A percentile compares a stretch with the other conserved stretches of the same genome.
phyloP scores from a whole-genome alignment of 2,888 invertebrate species.

The Siphlonurus alternatus region DNA sequence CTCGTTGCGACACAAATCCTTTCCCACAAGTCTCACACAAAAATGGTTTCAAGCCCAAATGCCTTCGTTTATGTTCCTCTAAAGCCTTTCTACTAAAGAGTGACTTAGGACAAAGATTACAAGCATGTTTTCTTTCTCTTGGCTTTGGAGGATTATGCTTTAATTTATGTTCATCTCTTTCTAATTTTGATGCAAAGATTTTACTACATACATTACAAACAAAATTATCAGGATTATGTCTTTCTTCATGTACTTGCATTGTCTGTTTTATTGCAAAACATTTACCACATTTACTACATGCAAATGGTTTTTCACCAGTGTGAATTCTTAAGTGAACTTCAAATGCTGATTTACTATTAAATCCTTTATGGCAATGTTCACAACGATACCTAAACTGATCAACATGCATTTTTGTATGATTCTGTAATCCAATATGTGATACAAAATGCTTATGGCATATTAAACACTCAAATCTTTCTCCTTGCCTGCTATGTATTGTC shows the following conservation, averaged over 20 bases:
- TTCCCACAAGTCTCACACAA: not conserved
- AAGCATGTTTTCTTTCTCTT: not conserved
- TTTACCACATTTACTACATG: conserved; percentile 27
- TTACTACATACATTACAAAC: not conserved
- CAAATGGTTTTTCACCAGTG: conserved; percentile 42
- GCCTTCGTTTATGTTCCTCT: not conserved
- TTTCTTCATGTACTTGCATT: not conserved
- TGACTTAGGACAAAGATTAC: not conserved
- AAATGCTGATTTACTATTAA: not conserved
- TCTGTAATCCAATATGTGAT: not conserved
- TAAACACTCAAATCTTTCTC: not conserved
- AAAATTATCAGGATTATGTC: not conserved
- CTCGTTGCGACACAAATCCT: not conserved
- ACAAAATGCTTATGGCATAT: not conserved
- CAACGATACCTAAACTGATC: not conserved
- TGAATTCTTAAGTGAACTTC: conserved; percentile 16
- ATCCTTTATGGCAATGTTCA: not conserved
- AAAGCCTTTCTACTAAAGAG: not conserved
- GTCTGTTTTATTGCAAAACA: not conserved
- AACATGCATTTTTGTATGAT: not conserved
- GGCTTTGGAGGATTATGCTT: not conserved
- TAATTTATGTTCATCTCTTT: not conserved
- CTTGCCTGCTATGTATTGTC: not conserved
- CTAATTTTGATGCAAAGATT: not conserved
- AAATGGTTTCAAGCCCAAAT: not conserved